phyloP scores from a whole-genome alignment of 2,888 invertebrate species.

The Oscheius sp. region DNA sequence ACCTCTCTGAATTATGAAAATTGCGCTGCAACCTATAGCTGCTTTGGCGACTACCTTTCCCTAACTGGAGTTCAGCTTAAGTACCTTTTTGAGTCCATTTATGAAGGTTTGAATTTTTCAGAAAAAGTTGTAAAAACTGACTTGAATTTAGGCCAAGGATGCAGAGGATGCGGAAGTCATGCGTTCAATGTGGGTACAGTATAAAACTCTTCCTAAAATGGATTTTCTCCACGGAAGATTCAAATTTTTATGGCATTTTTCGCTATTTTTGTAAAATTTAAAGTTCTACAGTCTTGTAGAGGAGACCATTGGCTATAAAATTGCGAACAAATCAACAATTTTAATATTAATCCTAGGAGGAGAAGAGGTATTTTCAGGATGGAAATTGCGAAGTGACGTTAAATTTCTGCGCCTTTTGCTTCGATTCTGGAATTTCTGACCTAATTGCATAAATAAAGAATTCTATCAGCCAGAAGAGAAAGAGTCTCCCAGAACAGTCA shows the following conservation, averaged over 20 bases:
- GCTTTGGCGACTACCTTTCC: background rate
- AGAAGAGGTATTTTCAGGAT: no score
- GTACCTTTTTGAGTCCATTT: background rate
- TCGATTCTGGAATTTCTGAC: conserved; percentile 1
- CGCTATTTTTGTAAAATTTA: no score
- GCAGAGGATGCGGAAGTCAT: background rate
- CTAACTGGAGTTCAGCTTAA: background rate
- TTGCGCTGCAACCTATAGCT: background rate
- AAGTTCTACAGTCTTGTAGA: no score
- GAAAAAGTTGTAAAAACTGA: no score
- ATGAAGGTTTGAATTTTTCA: no score
- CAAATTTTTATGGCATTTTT: no score
- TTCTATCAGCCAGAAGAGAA: background rate
- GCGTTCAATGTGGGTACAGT: conserved; percentile 5
- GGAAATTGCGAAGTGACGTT: background rate
- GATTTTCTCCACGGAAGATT: no score
- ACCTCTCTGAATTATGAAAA: background rate
- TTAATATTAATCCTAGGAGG: no score
- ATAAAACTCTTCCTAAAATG: no score
- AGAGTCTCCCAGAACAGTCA: background rate
- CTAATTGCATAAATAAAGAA: no score
- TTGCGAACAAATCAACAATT: no score
- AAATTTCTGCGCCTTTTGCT: background rate
- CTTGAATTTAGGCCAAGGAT: background rate
- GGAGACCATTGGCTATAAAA: no score